Evolutionary conservation across 2,797 vertebrate genomes (phyloP), one percentile per base, ranked within the genome.

Genomic region (Acrossocheilus wenchowensis): DNA sequence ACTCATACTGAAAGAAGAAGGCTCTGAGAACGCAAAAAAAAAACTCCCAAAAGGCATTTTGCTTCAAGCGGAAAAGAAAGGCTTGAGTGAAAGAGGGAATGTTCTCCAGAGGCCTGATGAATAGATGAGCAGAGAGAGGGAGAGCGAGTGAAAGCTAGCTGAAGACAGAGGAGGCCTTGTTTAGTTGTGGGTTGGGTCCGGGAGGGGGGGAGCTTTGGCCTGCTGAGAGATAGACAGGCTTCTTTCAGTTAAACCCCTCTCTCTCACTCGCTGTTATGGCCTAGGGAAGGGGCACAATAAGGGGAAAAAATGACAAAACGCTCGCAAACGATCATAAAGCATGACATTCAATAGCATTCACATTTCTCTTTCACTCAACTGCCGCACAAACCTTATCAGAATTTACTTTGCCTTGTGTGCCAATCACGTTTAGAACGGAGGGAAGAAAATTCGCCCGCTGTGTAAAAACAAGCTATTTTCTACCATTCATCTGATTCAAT

Each of bases 181-280:
- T 96, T 93, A 78, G 87, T 72, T 86, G 82, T 94, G 93, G 93
- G 92, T 93, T 91, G 88, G 92, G 92, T 88, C 92, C 84, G 84
- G 87, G 88, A 80, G 68, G 86, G 79, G 92, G 90, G 89, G 90
- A 90, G 93, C 90, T 92, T 92, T 91, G 93, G 87, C 86, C 94
- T 93, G 93, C 94, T 95, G 95, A 94, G 95, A 94, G 94, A 96
- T 94, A 89, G 95, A 95, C 95, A 95, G 94, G 92, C 94, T 95
- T 95, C 94, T 95, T 95, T 96, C 94, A 94, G 92, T 88, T 85
- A 94, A 92, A 92, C 92, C 90, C 86, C 91, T 92, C 87, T 80
- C 78, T 82, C 81, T 71, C 17, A 78, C n/a, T 89, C 78, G 69
- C 71, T 88, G 60, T 81, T 68, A 57, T 79, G 78, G 57, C 60